phyloP scores from a whole-genome alignment of 2,888 invertebrate genomes.

The Phytoseiulus persimilis region DNA sequence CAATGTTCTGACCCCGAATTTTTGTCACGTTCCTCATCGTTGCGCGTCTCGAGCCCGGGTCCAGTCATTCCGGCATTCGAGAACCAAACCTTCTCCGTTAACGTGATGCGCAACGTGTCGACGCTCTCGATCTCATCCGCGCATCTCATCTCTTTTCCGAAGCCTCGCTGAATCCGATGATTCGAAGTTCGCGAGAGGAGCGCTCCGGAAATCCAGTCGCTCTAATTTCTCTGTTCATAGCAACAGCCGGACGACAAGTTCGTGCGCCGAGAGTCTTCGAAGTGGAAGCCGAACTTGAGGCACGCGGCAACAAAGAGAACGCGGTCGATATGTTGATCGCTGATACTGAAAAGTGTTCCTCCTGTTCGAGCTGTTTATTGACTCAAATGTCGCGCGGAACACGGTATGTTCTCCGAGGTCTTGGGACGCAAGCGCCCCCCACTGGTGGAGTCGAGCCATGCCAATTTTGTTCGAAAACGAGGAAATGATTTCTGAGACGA shows the following conservation, averaged over 20 bases:
- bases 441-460: too few relatives aligned
- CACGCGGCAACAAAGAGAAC: not conserved
- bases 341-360: not conserved
- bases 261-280: not conserved
- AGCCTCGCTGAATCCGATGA: too few relatives aligned
- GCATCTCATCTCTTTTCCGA: too few relatives aligned
- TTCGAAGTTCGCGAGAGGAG: not conserved
- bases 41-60: too few relatives aligned
- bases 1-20: too few relatives aligned
- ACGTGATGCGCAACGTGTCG: too few relatives aligned
- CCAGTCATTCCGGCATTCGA: too few relatives aligned
- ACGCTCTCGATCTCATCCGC: too few relatives aligned
- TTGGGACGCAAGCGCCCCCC: too few relatives aligned
- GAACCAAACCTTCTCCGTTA: too few relatives aligned
- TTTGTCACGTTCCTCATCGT: too few relatives aligned
- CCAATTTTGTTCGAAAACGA: not conserved
- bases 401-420: not conserved
- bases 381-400: not conserved
- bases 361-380: not conserved
- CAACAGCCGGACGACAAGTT: not conserved
- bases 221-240: not conserved
- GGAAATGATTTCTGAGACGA: not conserved
- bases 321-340: not conserved
- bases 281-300: not conserved
- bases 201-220: not conserved